Evolutionary conservation across 2,797 vertebrate genomes (phyloP), one percentile per base, ranked within the genome.

Genomic region (Emydoidea blandingii): DNA sequence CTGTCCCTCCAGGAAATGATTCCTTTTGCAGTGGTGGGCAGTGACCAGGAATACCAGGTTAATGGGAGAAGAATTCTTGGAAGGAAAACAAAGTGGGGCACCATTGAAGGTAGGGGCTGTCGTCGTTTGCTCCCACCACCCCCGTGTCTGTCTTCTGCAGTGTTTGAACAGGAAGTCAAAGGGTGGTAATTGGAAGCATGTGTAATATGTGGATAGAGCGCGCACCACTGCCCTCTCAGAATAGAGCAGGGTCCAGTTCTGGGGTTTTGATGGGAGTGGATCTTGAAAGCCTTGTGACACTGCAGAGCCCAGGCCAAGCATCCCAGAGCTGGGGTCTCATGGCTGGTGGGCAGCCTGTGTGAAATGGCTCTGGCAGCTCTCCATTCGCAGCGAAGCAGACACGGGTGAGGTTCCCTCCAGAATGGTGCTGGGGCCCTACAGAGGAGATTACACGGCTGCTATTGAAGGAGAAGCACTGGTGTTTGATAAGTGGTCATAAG

Each of bases 71-170:
- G 99, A 97, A 99, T 99, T 96, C 98, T 99, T 86, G 99, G 99
- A 78, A 99, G 99, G 96, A 99, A 99, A 98, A 99, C 99, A 95
- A 99, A 99, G 93, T 99, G 99, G 99, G 99, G 99, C 96, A 99
- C 99, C 94, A 99, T 99, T 79, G 99, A 99, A 99, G 99, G 99
- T 99, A 98, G 79, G 49, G 29, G 79, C 50, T 44, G 44, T 79
- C 29, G n/a, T 68, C 84, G 53, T 37, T 86, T 92, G n/a, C 31
- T 50, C 72, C 85, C 3, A 15, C 81, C 47, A 27, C 7, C 11
- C 15, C 90, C 19, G 16, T 2, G 5, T 76, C 80, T 37, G 34
- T 47, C 41, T 29, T 62, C 59, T 14, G 27, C 49, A 31, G 80
- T n/a, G 25, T 21, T 16, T 56, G 27, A 47, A 29, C 12, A 47